A percentile compares a stretch with the other conserved stretches of the same genome.
phyloP scores from a whole-genome alignment of 2,888 invertebrate species.

The Caenorhabditis sulstoni region DNA sequence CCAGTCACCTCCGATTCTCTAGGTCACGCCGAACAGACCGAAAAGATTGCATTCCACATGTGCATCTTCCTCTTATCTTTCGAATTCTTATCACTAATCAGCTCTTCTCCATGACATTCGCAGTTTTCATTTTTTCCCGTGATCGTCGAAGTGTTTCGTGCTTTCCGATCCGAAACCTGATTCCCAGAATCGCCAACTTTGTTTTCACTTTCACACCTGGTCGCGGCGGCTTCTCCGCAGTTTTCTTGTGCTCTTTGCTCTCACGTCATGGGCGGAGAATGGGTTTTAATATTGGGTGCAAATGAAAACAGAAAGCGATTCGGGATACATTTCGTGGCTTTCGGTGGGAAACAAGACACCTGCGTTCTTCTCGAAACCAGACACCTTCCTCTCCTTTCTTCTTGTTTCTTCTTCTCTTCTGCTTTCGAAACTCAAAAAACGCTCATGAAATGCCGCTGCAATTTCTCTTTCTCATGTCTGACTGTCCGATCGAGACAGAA shows the following conservation, averaged over 20 bases:
- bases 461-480: conserved; percentile 1
- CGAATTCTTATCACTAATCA: background rate
- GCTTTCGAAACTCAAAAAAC: conserved; percentile 40
- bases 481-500: background rate
- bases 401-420: conserved; percentile 3
- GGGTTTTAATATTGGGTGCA: conserved; percentile 1
- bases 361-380: conserved; percentile 45
- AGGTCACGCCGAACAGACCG: conserved; percentile 8
- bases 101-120: no score
- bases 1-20: background rate
- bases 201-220: conserved; percentile 21
- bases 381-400: conserved; percentile 19
- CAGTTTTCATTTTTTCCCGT: no score
- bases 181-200: background rate
- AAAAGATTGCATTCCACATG: conserved; percentile 20
- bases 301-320: background rate
- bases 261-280: conserved; percentile 17
- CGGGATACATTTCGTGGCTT: conserved; percentile 12
- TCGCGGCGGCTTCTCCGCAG: conserved; percentile 13
- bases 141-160: no score
- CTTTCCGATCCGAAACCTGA: no score
- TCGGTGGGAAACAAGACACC: conserved; percentile 4
- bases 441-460: conserved; percentile 16
- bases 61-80: conserved; percentile 11
- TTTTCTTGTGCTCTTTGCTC: conserved; percentile 25